Evolutionary conservation across 2,888 invertebrate genomes (phyloP), one percentile per base, ranked within the genome.

Genomic region (Encarsia formosa): DNA sequence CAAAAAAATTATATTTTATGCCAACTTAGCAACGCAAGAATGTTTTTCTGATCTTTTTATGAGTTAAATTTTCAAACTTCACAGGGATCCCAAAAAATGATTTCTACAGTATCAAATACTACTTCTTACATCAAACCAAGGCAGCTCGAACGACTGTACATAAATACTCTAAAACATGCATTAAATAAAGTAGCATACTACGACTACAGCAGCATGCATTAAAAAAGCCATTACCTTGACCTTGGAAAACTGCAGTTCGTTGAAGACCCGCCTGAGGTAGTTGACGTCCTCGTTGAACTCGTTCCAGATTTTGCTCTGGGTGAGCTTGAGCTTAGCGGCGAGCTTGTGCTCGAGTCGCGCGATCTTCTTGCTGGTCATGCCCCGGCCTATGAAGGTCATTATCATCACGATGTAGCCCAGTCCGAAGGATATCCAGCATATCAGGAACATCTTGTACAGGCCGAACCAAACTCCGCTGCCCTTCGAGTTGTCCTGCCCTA

Each of bases 381-480:
- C 88, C 52, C 84, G 81, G 1, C 89, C 86, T 60, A 92, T 88
- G 66, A 91, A 91, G 2, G 88, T 88, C 61, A 91, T 82, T 39
- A 91, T 83, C 93, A 94, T 94, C 20, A 92, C 84, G 38, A 92
- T 81, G 72, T 94, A 94, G 0, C 93, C 93, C 57, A 94, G 79
- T 0, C 94, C 93, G 65, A 92, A 91, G 54, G 92, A 89, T 47
- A 94, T 90, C 94, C 94, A 94, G 22, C 88, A 74, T 26, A 93
- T 83, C 0, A 93, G 78, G 63, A 89, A 88, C 53, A 87, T 81
- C 74, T 92, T 85, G 76, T 94, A 94, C 3, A 85, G 75, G 56
- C 81, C 78, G 66, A 83, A 84, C 68, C 82, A 82, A 3, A 77
- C 63, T 11, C 86, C 85, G 55, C 79, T 80, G 38, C 71, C 73